A percentile compares a stretch with the other conserved stretches of the same genome.
Conservation (phyloP, 2,113 vertebrate species). For the Leiothrix lutea region DNA sequence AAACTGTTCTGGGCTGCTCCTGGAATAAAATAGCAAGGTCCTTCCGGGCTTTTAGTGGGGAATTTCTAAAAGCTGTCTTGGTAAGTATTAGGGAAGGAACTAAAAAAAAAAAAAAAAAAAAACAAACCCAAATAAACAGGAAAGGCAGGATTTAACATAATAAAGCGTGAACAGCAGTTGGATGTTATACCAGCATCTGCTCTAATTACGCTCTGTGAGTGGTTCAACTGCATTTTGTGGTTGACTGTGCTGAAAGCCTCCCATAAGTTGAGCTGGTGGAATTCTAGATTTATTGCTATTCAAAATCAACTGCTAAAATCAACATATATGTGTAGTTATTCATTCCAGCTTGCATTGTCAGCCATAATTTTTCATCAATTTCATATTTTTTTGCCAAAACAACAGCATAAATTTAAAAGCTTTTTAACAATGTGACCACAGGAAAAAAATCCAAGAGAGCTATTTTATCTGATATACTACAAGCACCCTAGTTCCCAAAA, state of each 20-base stretch:
- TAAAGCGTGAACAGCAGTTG: slow-evolving; percentile 19
- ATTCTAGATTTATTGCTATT: slow-evolving; percentile 50
- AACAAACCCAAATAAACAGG: neutral
- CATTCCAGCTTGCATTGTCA: slow-evolving; percentile 8
- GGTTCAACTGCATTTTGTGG: slow-evolving; percentile 51
- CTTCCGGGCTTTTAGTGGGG: neutral
- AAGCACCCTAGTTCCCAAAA: neutral
- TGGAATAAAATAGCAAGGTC: neutral
- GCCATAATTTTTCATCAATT: slow-evolving; percentile 47
- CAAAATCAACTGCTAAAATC: slow-evolving; percentile 34
- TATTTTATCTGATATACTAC: neutral
- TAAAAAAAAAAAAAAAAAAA: neutral
- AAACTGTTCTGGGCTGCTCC: neutral
- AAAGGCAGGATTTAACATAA: slow-evolving; percentile 29
- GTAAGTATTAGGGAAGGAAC: neutral
- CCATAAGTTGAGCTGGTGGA: slow-evolving; percentile 25
- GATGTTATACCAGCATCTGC: slow-evolving; percentile 49
- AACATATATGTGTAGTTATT: slow-evolving; percentile 43
- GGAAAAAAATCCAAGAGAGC: neutral
- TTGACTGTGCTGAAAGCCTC: slow-evolving; percentile 54
- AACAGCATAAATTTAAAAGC: slow-evolving; percentile 25
- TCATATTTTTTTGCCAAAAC: slow-evolving; percentile 10
- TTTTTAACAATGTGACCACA: slow-evolving; percentile 13
- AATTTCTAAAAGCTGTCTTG: neutral
- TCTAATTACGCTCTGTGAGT: slow-evolving; percentile 26